Conservation (phyloP, 2,797 vertebrate genomes). For the Sebastes dallii region DNA sequence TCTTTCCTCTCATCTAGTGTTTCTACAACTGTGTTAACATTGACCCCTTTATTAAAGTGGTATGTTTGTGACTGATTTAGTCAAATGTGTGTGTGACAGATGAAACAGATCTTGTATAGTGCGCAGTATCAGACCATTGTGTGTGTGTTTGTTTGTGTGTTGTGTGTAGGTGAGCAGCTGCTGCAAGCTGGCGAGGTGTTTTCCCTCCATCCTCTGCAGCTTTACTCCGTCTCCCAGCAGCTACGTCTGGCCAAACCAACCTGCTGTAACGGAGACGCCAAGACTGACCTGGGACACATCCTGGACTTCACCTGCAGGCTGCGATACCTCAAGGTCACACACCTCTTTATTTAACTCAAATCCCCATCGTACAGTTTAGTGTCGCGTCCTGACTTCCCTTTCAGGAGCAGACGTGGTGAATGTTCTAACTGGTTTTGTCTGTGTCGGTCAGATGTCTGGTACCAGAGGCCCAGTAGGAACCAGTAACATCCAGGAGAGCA, state of each 20-base stretch:
- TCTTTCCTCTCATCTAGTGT: not conserved
- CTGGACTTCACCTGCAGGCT: constrained; percentile 97
- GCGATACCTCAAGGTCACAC: constrained; percentile 92
- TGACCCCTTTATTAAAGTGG: not conserved
- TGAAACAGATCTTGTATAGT: not conserved
- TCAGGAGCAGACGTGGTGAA: not conserved
- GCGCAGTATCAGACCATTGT: not conserved
- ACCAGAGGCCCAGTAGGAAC: constrained; percentile 89
- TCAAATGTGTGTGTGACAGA: not conserved
- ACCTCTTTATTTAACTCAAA: not conserved
- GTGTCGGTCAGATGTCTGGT: constrained; percentile 86
- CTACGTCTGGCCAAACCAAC: constrained; percentile 92
- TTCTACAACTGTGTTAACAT: not conserved
- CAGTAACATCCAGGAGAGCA: constrained; percentile 94
- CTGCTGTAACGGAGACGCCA: constrained; percentile 92
- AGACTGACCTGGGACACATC: constrained; percentile 95
- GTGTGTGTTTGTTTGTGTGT: constrained; percentile 3
- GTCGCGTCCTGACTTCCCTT: not conserved
- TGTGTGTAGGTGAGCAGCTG: constrained; percentile 89
- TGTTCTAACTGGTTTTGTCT: constrained; percentile 18
- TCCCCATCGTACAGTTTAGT: too few species aligned
- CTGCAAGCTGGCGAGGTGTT: constrained; percentile 93
- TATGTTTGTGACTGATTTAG: not conserved
- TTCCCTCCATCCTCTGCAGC: constrained; percentile 89
- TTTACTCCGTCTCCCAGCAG: constrained; percentile 92